phyloP scores from a whole-genome alignment of 2,888 invertebrate genomes.

The Julus scanicus region DNA sequence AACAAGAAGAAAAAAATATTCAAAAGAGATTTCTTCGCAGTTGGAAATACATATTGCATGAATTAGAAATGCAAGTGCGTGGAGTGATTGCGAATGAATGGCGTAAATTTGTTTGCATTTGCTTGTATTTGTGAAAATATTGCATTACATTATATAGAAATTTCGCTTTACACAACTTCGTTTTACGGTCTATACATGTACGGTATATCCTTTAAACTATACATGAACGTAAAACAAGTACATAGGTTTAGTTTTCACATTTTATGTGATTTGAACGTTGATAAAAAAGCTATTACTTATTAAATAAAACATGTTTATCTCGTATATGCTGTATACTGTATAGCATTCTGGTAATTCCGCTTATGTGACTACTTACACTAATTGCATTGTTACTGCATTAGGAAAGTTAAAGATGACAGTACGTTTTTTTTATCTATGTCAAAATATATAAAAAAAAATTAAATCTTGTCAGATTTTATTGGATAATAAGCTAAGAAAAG shows the following conservation, averaged over 20 bases:
- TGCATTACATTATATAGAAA: background rate
- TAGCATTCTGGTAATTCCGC: too few relatives aligned
- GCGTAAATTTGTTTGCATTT: slow-evolving; percentile 15
- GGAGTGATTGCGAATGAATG: background rate
- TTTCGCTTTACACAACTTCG: background rate
- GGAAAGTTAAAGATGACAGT: too few relatives aligned
- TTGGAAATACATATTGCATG: background rate
- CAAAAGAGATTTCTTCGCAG: background rate
- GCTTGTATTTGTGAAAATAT: background rate
- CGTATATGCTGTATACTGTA: too few relatives aligned
- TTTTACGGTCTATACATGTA: background rate
- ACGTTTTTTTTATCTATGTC: too few relatives aligned
- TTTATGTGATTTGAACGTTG: background rate
- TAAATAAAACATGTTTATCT: background rate
- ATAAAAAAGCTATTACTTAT: background rate
- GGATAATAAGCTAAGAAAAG: too few relatives aligned
- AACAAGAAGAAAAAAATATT: background rate
- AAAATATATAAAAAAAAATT: too few relatives aligned
- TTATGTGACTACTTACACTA: too few relatives aligned
- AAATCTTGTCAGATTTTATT: too few relatives aligned
- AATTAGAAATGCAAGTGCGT: background rate
- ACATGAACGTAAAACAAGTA: background rate
- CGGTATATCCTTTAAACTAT: too few relatives aligned
- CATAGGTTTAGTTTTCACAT: background rate
- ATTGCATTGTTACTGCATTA: too few relatives aligned